phyloP scores from a whole-genome alignment of 2,113 vertebrate genomes.

The Prietella phreatophila region DNA sequence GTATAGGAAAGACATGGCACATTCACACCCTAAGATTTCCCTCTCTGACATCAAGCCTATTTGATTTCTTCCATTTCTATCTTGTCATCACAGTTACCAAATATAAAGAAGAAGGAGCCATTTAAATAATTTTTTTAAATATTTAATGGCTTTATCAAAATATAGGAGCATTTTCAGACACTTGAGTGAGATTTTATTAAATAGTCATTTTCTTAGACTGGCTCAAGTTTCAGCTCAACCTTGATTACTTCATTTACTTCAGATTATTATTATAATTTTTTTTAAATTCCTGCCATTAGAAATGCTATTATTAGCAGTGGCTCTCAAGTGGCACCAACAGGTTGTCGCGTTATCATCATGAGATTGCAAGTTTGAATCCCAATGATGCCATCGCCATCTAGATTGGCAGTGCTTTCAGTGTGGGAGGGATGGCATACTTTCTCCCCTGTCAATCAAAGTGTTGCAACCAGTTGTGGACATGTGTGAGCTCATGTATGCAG shows the following conservation, averaged over 20 bases:
- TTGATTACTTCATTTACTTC: not conserved
- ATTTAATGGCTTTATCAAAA: not conserved
- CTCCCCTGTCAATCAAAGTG: not conserved
- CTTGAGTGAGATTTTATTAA: not conserved
- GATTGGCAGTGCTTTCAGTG: not conserved
- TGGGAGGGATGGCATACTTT: not conserved
- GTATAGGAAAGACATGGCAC: not conserved
- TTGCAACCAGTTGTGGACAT: not conserved
- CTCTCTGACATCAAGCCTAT: not conserved
- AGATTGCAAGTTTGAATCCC: not conserved
- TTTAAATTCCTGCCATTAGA: not conserved
- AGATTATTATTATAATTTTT: not conserved
- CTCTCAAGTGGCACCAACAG: not conserved
- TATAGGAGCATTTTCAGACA: not conserved
- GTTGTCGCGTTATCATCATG: not conserved
- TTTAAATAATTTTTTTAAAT: not conserved
- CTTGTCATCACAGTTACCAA: not conserved
- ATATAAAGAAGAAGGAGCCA: slow-evolving; percentile 6
- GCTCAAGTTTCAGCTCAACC: not conserved
- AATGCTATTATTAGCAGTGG: not conserved
- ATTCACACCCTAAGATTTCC: not conserved
- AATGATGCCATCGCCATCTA: not conserved
- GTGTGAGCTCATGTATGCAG: not conserved
- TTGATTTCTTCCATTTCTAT: not conserved
- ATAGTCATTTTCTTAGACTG: not conserved